Evolutionary conservation across 2,113 vertebrate species (phyloP), one percentile per base, ranked within the genome.

Genomic region (Oostethus manadensis): DNA sequence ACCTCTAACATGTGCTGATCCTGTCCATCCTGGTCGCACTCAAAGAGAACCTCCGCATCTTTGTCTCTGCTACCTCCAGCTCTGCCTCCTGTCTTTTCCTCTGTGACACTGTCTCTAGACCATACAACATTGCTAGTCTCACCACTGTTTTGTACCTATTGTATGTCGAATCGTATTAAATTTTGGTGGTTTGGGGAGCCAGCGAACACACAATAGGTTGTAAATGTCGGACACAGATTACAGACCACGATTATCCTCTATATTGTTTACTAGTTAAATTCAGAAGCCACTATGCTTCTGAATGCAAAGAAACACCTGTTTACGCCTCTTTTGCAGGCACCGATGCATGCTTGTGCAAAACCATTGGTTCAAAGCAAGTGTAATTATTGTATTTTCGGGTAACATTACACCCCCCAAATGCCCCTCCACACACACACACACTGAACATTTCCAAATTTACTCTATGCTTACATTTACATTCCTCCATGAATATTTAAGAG

Each of bases 361-460:
- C 26, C 55, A 68, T 33, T 14, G 11, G 51, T 56, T 54, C 54
- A 49, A 60, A 68, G 60, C 40, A 67, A 78, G 77, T 55, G 16
- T 42, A 60, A 35, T 49, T 45, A 58, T 77, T 70, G 79, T 40
- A 67, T 76, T 66, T 50, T 18, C 14, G 5, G 22, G 38, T 45
- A 23, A 45, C 40, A 14, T 7, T 13, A 23, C 38, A 44, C 46
- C 9, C 38, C 51, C 22, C 3, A 8, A 4, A 63, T 13, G 46
- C 58, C 50, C 35, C 54, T 26, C n/a, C 29, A 33, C 29, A 33
- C 26, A 47, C 8, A 58, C 23, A 47, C 58, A 64, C 23, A 60
- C 60, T 64, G 62, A 63, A 62, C 73, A 63, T 76, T 77, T 84
- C 85, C 87, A 86, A 88, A 84, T 87, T 86, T 88, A 87, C 84